Conservation (phyloP, 1,140 invertebrate species). For the Tribolium castaneum region DNA sequence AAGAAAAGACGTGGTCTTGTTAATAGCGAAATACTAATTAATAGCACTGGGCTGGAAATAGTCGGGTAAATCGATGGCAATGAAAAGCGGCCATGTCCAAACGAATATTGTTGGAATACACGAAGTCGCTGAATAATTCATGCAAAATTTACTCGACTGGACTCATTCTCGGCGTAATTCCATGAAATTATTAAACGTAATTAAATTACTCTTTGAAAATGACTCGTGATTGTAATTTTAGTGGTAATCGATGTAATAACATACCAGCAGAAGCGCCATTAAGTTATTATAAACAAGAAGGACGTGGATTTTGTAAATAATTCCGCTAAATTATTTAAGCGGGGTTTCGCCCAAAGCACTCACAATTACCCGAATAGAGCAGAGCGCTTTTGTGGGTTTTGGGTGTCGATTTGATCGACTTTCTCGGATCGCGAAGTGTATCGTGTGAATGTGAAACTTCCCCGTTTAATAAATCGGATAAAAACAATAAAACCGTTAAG, state of each 20-base stretch:
- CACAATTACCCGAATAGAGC: constrained; percentile 17
- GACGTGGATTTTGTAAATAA: constrained; percentile 21
- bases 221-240: constrained; percentile 18
- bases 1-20: constrained; percentile 25
- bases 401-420: constrained; percentile 3
- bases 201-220: constrained; percentile 21
- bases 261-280: not conserved
- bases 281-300: constrained; percentile 25
- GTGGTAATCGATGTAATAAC: constrained; percentile 27
- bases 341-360: constrained; percentile 4
- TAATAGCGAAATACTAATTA: constrained; percentile 27
- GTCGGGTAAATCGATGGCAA: constrained; percentile 22
- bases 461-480: constrained; percentile 33
- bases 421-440: constrained; percentile 22
- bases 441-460: constrained; percentile 33
- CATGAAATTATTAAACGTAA: constrained; percentile 25
- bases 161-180: constrained; percentile 9
- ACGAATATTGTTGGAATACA: constrained; percentile 26
- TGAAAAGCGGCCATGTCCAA: constrained; percentile 29
- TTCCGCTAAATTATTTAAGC: constrained; percentile 22
- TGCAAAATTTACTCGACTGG: constrained; percentile 17
- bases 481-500: constrained; percentile 41
- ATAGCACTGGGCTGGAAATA: not conserved
- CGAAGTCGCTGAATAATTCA: constrained; percentile 27
- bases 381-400: not conserved